These are phyloP conservation scores for Carassius carassius DNA, from an alignment of 2,113 vertebrate species.

Conservation along the genomic window DNA sequence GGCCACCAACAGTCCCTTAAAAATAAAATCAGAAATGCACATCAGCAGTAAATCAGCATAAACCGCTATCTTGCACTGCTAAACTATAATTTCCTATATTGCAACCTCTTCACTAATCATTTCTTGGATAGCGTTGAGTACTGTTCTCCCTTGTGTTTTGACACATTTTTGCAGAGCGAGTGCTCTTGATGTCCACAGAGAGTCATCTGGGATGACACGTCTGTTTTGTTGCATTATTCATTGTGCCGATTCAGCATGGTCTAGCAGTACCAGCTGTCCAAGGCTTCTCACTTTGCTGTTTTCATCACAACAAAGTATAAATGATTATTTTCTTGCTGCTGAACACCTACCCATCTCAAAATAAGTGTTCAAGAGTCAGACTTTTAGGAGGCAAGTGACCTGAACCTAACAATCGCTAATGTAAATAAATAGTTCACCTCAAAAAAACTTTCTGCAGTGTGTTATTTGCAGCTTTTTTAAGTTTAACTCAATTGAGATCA, in stretches of 20 bases:
- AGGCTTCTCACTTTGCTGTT: neutral
- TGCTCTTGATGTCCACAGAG: slow-evolving; percentile 27
- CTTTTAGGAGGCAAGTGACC: neutral
- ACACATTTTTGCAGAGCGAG: slow-evolving; percentile 14
- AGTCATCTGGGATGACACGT: slow-evolving; percentile 28
- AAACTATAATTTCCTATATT: neutral
- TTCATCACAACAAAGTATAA: neutral
- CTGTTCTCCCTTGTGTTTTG: slow-evolving; percentile 1
- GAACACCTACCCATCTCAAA: slow-evolving; percentile 54
- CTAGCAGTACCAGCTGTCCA: slow-evolving; percentile 21
- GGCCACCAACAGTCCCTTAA: slow-evolving; percentile 92
- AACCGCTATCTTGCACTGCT: neutral
- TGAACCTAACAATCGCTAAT: neutral
- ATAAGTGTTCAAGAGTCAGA: neutral
- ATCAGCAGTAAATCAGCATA: slow-evolving; percentile 13
- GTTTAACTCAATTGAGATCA: neutral
- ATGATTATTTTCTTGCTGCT: slow-evolving; percentile 12
- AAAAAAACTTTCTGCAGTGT: neutral
- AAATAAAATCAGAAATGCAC: slow-evolving; percentile 54
- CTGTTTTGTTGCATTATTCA: slow-evolving; percentile 34
- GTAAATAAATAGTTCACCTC: neutral
- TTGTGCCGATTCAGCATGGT: slow-evolving; percentile 25
- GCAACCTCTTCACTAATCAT: neutral
- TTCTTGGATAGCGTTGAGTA: neutral
- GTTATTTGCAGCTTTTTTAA: neutral